phyloP scores from a whole-genome alignment of 2,888 invertebrate genomes.

The Himalopsyche kuldschensis region DNA sequence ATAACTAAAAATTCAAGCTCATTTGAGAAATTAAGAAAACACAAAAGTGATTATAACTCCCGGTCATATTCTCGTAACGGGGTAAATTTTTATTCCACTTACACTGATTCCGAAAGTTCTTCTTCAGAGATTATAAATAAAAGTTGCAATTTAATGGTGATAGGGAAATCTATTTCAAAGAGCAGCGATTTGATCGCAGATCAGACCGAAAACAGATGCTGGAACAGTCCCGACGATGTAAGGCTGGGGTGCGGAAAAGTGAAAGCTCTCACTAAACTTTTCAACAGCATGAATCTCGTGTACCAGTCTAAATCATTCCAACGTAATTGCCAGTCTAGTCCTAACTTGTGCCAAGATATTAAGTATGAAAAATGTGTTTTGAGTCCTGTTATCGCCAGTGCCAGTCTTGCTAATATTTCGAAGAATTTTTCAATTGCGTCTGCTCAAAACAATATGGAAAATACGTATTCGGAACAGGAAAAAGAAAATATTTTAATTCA shows the following conservation, averaged over 20 bases:
- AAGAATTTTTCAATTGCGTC: conserved; percentile 51
- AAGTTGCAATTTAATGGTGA: neutral
- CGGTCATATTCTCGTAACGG: neutral
- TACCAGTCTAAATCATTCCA: conserved; percentile 54
- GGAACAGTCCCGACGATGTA: conserved; percentile 72
- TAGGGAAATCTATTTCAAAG: neutral
- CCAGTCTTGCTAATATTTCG: conserved; percentile 52
- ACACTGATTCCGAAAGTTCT: conserved; percentile 2
- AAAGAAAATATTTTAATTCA: conserved; percentile 56
- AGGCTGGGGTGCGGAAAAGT: conserved; percentile 71
- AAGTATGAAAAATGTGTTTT: neutral
- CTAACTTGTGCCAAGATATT: conserved; percentile 48
- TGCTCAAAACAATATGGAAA: conserved; percentile 46
- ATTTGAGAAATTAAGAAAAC: neutral
- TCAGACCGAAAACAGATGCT: conserved; percentile 59
- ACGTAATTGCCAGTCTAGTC: conserved; percentile 55
- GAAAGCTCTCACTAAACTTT: conserved; percentile 70
- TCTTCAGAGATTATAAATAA: neutral
- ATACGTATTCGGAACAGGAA: conserved; percentile 53
- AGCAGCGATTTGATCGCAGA: conserved; percentile 48
- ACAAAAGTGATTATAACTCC: neutral
- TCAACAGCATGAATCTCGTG: conserved; percentile 58
- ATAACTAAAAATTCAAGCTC: conserved; percentile 6
- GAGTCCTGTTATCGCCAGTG: conserved; percentile 42
- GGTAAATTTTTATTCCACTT: neutral